Conservation (phyloP, 2,113 vertebrate species). For the Numida meleagris region DNA sequence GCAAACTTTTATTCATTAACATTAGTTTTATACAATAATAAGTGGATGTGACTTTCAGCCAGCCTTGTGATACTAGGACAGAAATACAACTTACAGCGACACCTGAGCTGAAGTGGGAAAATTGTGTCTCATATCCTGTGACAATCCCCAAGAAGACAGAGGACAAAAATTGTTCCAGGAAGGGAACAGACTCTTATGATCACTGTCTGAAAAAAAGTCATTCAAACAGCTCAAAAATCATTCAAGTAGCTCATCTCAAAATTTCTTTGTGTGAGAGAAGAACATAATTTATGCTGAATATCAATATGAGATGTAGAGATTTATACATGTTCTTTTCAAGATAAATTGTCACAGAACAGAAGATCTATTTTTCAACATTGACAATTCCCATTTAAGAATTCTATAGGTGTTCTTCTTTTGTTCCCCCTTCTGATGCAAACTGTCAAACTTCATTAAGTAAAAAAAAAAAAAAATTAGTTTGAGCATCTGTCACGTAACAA, state of each 20-base stretch:
- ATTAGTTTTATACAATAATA: background rate
- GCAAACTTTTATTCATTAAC: background rate
- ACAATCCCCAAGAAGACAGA: background rate
- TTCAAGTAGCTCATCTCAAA: background rate
- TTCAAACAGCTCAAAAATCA: background rate
- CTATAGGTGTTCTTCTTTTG: background rate
- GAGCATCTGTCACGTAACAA: background rate
- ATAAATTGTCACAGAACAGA: background rate
- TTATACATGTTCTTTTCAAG: background rate
- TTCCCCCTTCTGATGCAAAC: conserved; percentile 1
- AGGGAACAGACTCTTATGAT: background rate
- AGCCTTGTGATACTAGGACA: background rate
- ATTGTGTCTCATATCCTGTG: background rate
- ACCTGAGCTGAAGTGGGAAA: background rate
- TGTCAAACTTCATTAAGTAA: conserved; percentile 26
- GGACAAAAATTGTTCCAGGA: background rate
- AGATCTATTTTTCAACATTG: background rate
- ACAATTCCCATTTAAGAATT: background rate
- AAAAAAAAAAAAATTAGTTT: background rate
- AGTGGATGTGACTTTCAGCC: background rate
- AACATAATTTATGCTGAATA: background rate
- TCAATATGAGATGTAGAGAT: background rate
- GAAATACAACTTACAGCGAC: background rate
- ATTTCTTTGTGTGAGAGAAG: background rate
- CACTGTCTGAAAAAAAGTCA: background rate